Evolutionary conservation across 2,888 invertebrate genomes (phyloP), one percentile per base, ranked within the genome.

Genomic region (Eupithecia tripunctaria): DNA sequence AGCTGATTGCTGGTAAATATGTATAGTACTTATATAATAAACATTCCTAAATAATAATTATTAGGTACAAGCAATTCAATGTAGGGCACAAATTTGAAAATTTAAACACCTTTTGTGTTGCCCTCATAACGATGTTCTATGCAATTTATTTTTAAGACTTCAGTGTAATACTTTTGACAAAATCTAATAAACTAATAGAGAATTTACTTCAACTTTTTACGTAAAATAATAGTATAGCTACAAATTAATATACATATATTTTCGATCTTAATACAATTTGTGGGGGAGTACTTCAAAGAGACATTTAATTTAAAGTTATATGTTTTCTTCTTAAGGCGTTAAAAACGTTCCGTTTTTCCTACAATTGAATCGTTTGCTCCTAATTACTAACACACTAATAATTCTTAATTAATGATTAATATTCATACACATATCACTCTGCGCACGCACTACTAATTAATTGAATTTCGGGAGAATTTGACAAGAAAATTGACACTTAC

Each of bases 401-500:
- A 78, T 85, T 70, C 77, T 75, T 76, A 78, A 78, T 71, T 78
- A 75, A 68, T 76, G 10, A 75, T 76, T 71, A 73, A 76, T 75
- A 79, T 73, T 69, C 66, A 73, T 76, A 75, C 70, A 76, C 74
- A 69, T 76, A 72, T 60, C 70, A 85, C 78, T 86, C 85, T 85
- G 87, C 88, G 86, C 87, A 84, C 84, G 80, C 84, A 80, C 92
- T 93, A 93, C 93, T 91, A 91, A 93, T 89, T 94, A 94, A 94
- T 94, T 94, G 94, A 94, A 92, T 94, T 93, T 94, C 93, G 94
- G 94, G 94, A 94, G 94, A 94, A 93, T 94, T 93, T 93, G 91
- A 93, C 92, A 91, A 91, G 89, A 93, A 91, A 93, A 93, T 94
- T 93, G 91, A 93, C 93, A 86, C 89, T 91, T 93, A 93, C 91